Evolutionary conservation across 2,888 invertebrate species (phyloP).

Genomic region (Ophion slaviceki): DNA sequence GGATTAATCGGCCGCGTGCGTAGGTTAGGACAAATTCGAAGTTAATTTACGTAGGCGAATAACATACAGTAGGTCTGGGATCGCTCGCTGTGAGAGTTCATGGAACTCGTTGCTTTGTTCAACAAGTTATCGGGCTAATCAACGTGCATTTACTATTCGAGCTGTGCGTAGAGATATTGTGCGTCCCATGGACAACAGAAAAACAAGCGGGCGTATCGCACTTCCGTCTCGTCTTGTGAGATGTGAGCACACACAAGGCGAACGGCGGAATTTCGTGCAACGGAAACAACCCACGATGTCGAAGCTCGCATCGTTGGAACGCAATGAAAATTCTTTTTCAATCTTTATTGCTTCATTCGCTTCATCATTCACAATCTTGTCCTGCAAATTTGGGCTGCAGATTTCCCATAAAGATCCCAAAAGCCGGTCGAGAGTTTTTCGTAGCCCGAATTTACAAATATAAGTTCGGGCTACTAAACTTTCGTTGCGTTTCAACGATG

Average conservation of each 20-base stretch:
- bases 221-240: background rate
- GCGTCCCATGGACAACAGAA: background rate
- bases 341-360: too few relatives aligned
- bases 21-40: slow-evolving; percentile 35
- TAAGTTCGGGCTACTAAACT: background rate
- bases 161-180: background rate
- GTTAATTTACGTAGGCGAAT: slow-evolving; percentile 63
- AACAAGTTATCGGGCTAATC: slow-evolving; percentile 48
- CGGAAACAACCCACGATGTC: too few relatives aligned
- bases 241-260: too few relatives aligned
- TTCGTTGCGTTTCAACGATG: background rate
- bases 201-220: background rate
- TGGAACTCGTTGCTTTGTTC: slow-evolving; percentile 55
- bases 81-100: slow-evolving; percentile 41
- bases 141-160: slow-evolving; percentile 22
- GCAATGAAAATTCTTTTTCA: too few relatives aligned
- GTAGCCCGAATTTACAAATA: background rate
- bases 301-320: too few relatives aligned
- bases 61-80: slow-evolving; percentile 40
- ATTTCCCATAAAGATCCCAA: too few relatives aligned
- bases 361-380: too few relatives aligned
- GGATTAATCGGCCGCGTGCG: slow-evolving; percentile 3
- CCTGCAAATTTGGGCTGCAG: too few relatives aligned
- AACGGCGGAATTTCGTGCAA: too few relatives aligned
- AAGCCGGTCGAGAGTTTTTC: too few relatives aligned